Evolutionary conservation across 2,113 vertebrate genomes (phyloP).

Genomic region (Phalacrocorax brasilianus): DNA sequence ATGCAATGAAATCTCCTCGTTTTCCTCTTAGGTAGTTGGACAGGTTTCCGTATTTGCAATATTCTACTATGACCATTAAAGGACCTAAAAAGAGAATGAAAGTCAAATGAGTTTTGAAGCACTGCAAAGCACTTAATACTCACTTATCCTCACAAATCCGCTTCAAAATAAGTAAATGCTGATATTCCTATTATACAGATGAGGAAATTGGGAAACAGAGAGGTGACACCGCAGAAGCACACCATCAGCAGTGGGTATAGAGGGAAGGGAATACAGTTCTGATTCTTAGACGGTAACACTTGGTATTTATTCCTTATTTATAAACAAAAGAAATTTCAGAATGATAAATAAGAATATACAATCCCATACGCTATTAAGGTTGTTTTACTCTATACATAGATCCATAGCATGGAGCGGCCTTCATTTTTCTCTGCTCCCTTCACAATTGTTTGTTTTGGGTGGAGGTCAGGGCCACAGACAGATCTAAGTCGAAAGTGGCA

Average conservation of each 20-base stretch:
- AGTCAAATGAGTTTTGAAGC: slow-evolving; percentile 12
- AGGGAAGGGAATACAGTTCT: not conserved
- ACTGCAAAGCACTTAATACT: not conserved
- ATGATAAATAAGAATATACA: not conserved
- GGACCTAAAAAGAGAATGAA: slow-evolving; percentile 75
- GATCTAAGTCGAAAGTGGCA: not conserved
- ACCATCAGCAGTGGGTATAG: not conserved
- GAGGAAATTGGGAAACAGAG: not conserved
- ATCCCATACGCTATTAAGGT: not conserved
- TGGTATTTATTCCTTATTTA: not conserved
- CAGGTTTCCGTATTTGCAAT: slow-evolving; percentile 93
- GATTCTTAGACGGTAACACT: not conserved
- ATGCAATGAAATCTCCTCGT: slow-evolving; percentile 88
- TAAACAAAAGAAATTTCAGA: not conserved
- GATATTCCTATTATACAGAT: not conserved
- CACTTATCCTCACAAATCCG: not conserved
- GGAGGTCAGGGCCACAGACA: not conserved
- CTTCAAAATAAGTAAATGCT: not conserved
- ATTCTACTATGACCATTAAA: slow-evolving; percentile 94
- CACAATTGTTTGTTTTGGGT: not conserved
- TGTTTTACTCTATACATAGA: not conserved
- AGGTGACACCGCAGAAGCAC: not conserved
- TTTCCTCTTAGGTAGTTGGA: slow-evolving; percentile 89
- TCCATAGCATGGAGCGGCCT: not conserved
- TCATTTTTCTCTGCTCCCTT: not conserved